Evolutionary conservation across 2,888 invertebrate genomes (phyloP), one percentile per base, ranked within the genome.

Genomic region (Capitulum mitella): DNA sequence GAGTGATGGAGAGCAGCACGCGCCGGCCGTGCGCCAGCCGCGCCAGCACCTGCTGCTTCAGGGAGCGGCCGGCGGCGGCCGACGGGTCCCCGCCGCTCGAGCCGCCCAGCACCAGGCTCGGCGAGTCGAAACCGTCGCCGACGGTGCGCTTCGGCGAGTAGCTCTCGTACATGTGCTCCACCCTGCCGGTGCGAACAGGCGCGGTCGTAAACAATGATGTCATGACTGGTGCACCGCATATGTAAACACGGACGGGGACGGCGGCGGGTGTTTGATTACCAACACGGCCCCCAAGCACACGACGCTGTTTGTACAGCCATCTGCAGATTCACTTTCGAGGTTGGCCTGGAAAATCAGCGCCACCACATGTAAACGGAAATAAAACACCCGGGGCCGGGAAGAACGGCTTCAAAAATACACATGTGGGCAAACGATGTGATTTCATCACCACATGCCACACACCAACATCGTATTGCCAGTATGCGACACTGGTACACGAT

Each of bases 21-120:
- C 75, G 75, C 22, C 75, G 75, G 75, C 75, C 75, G 46, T 34
- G 75, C 75, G 46, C 75, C 32, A 76, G 43, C 29, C 75, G 46
- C 14, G 75, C 8, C 75, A 76, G n/a, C 75, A 76, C 29, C 29
- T 43, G 46, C 46, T 76, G 75, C 46, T 76, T 76, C 8, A 76
- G 75, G 10, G 75, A 46, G 75, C n/a, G 16, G 46, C 46, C 14
- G 46, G 1, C 29, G 43, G 46, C 43, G 43, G 46, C 46, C 26
- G 5, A n/a, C 10, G 74, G 14, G 40, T 32, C 46, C 19, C 46
- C 29, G 43, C 75, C 75, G 43, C 46, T 46, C 29, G 29, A 46
- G 29, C 75, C 75, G 75, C 75, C 75, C 75, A 76, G 75, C 5
- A 76, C 75, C 75, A 76, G 16, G 46, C 46, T 46, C 0, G 75